These are phyloP conservation scores for Zaprionus nigranus DNA, from an alignment of 1,140 invertebrate genomes.

Conservation along the genomic window DNA sequence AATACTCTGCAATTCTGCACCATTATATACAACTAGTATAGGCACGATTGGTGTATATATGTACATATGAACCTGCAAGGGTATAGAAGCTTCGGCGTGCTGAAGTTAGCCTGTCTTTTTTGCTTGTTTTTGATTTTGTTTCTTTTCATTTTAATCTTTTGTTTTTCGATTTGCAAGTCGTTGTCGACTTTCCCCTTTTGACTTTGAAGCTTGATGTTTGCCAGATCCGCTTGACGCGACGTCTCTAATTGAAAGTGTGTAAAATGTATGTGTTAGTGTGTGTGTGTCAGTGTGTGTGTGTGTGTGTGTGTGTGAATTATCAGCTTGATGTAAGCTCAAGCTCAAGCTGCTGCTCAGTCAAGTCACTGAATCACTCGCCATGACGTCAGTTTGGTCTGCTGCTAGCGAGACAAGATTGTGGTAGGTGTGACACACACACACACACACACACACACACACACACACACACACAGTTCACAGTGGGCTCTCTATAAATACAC, in stretches of 20 bases:
- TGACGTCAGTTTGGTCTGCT: constrained; percentile 45
- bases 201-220: neutral
- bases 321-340: constrained; percentile 26
- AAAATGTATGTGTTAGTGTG: neutral
- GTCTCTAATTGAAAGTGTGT: constrained; percentile 32
- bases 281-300: neutral
- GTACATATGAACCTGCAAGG: no score
- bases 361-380: constrained; percentile 40
- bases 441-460: neutral
- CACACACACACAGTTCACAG: neutral
- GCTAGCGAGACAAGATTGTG: constrained; percentile 18
- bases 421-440: constrained; percentile 3
- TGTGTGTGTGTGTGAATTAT: constrained; percentile 34
- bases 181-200: constrained; percentile 1
- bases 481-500: neutral
- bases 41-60: no score
- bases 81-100: no score
- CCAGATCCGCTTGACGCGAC: constrained; percentile 36
- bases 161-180: neutral
- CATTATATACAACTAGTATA: no score
- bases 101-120: neutral
- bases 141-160: neutral
- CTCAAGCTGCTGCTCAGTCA: neutral
- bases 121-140: constrained; percentile 9
- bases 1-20: no score